A percentile compares a stretch with the other conserved stretches of the same genome.
These are phyloP conservation scores for Drosophila pseudotakahashii DNA, from an alignment of 2,888 invertebrate species.

Conservation along the genomic window DNA sequence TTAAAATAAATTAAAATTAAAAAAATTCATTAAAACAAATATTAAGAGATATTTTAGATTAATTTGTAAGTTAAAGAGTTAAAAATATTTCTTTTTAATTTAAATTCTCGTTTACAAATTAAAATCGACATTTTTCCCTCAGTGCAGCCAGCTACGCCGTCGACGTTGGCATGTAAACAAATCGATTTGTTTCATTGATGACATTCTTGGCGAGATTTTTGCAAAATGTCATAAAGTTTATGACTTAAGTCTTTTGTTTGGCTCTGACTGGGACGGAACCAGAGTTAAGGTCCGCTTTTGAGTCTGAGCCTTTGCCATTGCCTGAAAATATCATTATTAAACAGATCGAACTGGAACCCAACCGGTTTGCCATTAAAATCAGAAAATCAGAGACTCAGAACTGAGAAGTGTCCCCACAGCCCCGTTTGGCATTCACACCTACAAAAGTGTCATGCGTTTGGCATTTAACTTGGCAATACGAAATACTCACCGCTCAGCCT, in stretches of 20 bases:
- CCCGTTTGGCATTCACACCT: conserved; percentile 79
- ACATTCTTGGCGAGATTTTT: conserved; percentile 80
- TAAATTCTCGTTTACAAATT: not conserved
- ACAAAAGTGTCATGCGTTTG: conserved; percentile 82
- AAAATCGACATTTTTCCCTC: not conserved
- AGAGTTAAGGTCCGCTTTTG: conserved; percentile 10
- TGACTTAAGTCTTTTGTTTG: conserved; percentile 83
- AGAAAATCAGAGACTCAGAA: conserved; percentile 33
- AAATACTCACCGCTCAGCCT: conserved; percentile 20
- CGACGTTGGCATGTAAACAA: conserved; percentile 76
- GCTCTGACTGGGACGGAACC: conserved; percentile 33
- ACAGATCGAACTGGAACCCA: conserved; percentile 54
- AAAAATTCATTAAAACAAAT: too few species aligned
- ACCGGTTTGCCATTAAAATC: conserved; percentile 52
- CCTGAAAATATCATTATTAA: conserved; percentile 73
- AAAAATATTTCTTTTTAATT: not conserved
- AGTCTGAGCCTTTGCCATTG: conserved; percentile 23
- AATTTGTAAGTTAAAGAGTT: too few species aligned
- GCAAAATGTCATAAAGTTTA: conserved; percentile 83
- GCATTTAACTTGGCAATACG: conserved; percentile 60
- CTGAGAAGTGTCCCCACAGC: conserved; percentile 51
- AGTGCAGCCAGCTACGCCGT: conserved; percentile 12
- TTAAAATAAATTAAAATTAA: too few species aligned
- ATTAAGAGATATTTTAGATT: too few species aligned
- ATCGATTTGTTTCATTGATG: conserved; percentile 84